Percentiles rank a stretch among this genome's conserved stretches.
phyloP scores from a whole-genome alignment of 2,888 invertebrate genomes.

The Trissoscelio sp. region DNA sequence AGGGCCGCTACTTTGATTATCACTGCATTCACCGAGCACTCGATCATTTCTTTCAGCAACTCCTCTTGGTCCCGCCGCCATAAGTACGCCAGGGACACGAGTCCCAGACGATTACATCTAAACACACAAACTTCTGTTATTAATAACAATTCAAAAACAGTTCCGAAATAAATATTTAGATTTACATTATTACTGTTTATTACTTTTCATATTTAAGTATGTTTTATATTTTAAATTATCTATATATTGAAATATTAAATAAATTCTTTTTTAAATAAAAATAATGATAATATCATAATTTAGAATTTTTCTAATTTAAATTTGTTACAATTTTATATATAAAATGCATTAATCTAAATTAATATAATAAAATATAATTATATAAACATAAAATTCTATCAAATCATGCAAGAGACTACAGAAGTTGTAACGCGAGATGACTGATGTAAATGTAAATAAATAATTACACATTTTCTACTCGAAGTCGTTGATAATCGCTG shows the following conservation, averaged over 20 bases:
- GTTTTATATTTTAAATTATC: too few relatives aligned
- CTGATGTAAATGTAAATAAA: slow-evolving; percentile 59
- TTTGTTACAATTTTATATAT: too few relatives aligned
- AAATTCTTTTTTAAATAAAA: too few relatives aligned
- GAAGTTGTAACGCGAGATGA: slow-evolving; percentile 7
- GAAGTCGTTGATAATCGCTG: slow-evolving; percentile 98
- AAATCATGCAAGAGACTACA: background rate
- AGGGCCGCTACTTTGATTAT: slow-evolving; percentile 97
- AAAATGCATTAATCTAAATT: too few relatives aligned
- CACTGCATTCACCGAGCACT: slow-evolving; percentile 95
- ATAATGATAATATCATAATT: too few relatives aligned
- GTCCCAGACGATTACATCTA: slow-evolving; percentile 95
- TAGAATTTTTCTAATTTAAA: too few relatives aligned
- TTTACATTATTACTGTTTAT: background rate
- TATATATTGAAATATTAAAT: too few relatives aligned
- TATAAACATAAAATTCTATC: too few relatives aligned
- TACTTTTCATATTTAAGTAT: too few relatives aligned
- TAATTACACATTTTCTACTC: slow-evolving; percentile 98
- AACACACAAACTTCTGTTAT: slow-evolving; percentile 75
- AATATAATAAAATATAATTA: too few relatives aligned
- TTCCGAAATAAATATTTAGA: background rate
- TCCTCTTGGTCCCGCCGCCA: slow-evolving; percentile 98
- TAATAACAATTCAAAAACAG: background rate
- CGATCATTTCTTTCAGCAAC: slow-evolving; percentile 98
- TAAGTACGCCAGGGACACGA: slow-evolving; percentile 95